Percentiles rank a stretch among this genome's conserved stretches.
phyloP scores from a whole-genome alignment of 1,140 invertebrate genomes.

The Heterodera carotae region DNA sequence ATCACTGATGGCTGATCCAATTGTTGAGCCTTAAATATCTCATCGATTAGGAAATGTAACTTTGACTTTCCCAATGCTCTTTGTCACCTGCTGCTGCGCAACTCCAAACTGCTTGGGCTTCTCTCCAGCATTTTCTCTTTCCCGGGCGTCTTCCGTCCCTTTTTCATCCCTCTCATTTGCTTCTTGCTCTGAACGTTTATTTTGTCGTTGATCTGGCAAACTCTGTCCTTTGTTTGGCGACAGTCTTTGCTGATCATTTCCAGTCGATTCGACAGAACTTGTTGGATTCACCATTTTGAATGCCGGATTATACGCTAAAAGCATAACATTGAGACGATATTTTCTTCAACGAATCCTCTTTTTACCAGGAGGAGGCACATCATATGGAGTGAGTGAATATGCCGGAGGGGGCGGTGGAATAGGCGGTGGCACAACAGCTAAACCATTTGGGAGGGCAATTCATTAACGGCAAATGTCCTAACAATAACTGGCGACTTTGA shows the following conservation, averaged over 20 bases:
- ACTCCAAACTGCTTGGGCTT: slow-evolving; percentile 20
- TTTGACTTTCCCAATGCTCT: neutral
- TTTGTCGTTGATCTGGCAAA: neutral
- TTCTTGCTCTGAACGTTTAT: neutral
- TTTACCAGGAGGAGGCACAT: neutral
- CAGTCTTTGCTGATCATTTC: slow-evolving; percentile 13
- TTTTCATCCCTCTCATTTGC: slow-evolving; percentile 15
- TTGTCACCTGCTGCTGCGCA: slow-evolving; percentile 2
- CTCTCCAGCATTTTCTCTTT: neutral
- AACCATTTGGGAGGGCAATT: neutral
- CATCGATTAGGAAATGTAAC: no score
- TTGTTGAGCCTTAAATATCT: neutral
- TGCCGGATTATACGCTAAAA: slow-evolving; percentile 29
- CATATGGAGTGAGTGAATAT: neutral
- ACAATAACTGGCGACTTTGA: slow-evolving; percentile 12
- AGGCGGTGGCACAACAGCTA: slow-evolving; percentile 11
- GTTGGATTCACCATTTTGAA: slow-evolving; percentile 30
- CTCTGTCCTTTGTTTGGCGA: slow-evolving; percentile 7
- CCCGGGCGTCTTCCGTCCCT: slow-evolving; percentile 2
- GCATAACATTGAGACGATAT: neutral
- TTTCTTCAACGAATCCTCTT: neutral
- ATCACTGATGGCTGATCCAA: neutral
- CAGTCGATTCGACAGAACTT: neutral
- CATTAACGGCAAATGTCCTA: neutral
- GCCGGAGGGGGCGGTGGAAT: slow-evolving; percentile 10